These are phyloP conservation scores for Palythoa grandis DNA, from an alignment of 92 coral and sea anemone genomes.

Conservation along the genomic window DNA sequence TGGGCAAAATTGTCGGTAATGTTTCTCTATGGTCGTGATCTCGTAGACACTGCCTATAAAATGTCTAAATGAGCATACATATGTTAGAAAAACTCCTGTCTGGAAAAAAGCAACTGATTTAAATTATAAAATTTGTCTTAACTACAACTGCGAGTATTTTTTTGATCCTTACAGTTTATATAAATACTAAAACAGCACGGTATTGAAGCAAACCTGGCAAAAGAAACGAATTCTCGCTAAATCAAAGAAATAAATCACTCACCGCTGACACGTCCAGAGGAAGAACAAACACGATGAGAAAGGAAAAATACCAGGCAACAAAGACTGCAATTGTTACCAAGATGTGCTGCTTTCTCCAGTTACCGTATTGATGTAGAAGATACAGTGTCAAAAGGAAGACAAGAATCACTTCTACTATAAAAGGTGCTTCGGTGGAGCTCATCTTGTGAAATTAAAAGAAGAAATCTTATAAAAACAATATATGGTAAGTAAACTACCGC, in stretches of 20 bases:
- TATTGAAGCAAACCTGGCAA: constrained; percentile 8
- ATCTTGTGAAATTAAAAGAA: constrained; percentile 48
- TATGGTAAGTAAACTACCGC: neutral
- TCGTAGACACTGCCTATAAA: constrained; percentile 80
- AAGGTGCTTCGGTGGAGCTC: constrained; percentile 87
- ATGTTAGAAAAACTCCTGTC: neutral
- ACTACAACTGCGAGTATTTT: neutral
- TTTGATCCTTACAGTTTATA: neutral
- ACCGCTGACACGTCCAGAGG: constrained; percentile 99
- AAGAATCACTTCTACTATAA: constrained; percentile 87
- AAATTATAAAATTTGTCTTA: neutral
- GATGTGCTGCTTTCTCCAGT: constrained; percentile 97
- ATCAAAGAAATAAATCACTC: constrained; percentile 47
- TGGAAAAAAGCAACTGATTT: neutral
- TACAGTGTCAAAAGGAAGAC: constrained; percentile 87
- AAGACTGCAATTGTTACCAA: constrained; percentile 98
- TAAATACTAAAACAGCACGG: neutral
- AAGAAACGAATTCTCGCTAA: neutral
- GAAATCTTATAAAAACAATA: neutral
- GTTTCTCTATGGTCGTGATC: constrained; percentile 27
- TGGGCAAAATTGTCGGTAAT: neutral
- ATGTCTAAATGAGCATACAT: constrained; percentile 63
- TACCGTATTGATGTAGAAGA: constrained; percentile 95
- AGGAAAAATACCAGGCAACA: constrained; percentile 97
- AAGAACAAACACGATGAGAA: constrained; percentile 91